Base-by-base conservation (phyloP, 2,888 invertebrate species). In the Luperina nickerlii region DNA sequence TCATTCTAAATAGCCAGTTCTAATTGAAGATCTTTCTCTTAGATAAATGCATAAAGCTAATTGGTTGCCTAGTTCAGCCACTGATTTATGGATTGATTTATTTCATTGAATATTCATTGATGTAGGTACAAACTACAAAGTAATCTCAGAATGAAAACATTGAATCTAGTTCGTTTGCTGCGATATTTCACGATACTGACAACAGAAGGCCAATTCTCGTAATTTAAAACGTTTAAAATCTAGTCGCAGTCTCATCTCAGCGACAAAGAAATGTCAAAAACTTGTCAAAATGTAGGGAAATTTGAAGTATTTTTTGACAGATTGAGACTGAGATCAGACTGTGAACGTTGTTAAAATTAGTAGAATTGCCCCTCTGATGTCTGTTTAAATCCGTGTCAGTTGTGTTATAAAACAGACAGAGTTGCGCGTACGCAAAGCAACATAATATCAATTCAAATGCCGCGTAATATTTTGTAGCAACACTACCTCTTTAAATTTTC, bases 381-480 rank as follows among this genome's bases (percentile, higher is more conserved):
- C 73, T 63, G 27, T 76, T 69, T 57, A 75, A 80, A 74, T 76
- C 76, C 42, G 4, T 51, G 65, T 70, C 57, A 75, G 65, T 84
- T 67, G 18, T 68, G 63, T 57, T 66, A 76, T 76, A 82, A 87
- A 88, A 67, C 76, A 84, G 69, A 38, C 71, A 67, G 57, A 78
- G 27, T 13, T 77, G 74, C 77, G 74, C 77, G 68, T 74, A 70
- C 74, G 54, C 68, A 76, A 38, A 71, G 78, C 63, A 81, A 86
- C 81, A 82, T 76, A 82, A 84, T 83, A 87, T 87, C 89, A 83
- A 89, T 89, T 87, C 84, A 87, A 82, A 60, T 81, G 81, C 82
- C 72, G 57, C 57, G 45, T 87, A 78, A 87, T 82, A 90, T 87
- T 82, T 89, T 82, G 72, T 68, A 65, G 62, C 73, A 68, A 81